Percentiles rank a stretch among this genome's conserved stretches.
Evolutionary conservation across 2,797 vertebrate genomes (phyloP).

Genomic region (Stomatorhinus walkeri): DNA sequence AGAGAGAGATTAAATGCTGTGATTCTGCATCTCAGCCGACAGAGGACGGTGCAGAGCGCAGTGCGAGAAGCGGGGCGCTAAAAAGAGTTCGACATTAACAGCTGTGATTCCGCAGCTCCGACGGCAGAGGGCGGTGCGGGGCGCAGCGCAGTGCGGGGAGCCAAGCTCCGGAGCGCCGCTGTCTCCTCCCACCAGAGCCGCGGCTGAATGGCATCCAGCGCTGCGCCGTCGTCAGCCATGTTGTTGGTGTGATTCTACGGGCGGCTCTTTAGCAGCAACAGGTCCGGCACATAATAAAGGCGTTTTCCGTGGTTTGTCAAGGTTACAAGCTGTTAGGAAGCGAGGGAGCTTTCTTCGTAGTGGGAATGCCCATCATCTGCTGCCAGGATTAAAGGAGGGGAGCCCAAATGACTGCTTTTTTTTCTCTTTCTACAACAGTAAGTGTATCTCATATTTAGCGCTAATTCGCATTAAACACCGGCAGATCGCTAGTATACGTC

Average conservation of each 20-base stretch:
- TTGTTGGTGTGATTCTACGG: conserved; percentile 22
- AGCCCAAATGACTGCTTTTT: neutral
- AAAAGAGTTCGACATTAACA: neutral
- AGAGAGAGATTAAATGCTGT: neutral
- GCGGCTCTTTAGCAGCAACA: conserved; percentile 17
- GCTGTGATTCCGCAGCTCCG: neutral
- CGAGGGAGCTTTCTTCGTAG: conserved; percentile 2
- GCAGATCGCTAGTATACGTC: neutral
- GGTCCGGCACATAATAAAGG: neutral
- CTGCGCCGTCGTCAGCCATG: conserved; percentile 21
- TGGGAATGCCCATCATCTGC: neutral
- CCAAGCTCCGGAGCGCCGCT: neutral
- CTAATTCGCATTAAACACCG: conserved; percentile 6
- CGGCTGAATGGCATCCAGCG: conserved; percentile 11
- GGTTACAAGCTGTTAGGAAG: neutral
- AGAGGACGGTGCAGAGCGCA: neutral
- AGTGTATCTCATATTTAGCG: conserved; percentile 2
- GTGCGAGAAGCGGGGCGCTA: neutral
- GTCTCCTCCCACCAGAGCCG: conserved; percentile 20
- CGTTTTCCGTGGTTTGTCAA: neutral
- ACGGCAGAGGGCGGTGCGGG: neutral
- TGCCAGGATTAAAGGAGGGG: conserved; percentile 6
- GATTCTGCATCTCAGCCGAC: neutral
- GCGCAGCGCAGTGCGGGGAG: neutral
- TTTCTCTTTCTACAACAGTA: neutral